Evolutionary conservation across 2,113 vertebrate species (phyloP).

Genomic region (Triplophysa tibetana): DNA sequence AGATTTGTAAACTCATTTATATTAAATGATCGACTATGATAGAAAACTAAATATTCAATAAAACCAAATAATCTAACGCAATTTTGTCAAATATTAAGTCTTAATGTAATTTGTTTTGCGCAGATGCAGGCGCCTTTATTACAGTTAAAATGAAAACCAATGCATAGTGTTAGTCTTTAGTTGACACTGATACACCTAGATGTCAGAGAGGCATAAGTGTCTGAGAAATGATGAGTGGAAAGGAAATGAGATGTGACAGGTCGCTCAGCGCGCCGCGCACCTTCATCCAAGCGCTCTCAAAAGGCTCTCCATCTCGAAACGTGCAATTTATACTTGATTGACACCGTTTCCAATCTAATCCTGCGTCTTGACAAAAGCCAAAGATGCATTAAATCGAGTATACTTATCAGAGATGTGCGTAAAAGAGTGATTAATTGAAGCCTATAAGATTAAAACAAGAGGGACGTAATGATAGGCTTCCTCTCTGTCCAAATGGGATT

Average conservation of each 20-base stretch:
- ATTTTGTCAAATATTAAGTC: neutral
- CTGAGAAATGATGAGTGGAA: neutral
- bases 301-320: neutral
- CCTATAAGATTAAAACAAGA: constrained; percentile 54
- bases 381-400: constrained; percentile 17
- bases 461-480: constrained; percentile 69
- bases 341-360: neutral
- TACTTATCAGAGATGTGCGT: constrained; percentile 24
- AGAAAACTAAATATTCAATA: neutral
- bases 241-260: neutral
- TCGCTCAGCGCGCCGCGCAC: neutral
- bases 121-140: neutral
- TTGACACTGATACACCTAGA: neutral
- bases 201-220: neutral
- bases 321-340: neutral
- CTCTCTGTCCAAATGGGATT: constrained; percentile 64
- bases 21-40: neutral
- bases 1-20: neutral
- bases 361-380: neutral
- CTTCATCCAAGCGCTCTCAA: neutral
- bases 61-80: neutral
- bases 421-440: constrained; percentile 58
- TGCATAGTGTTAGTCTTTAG: neutral
- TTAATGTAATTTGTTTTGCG: neutral
- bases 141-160: neutral